Percentiles rank a stretch among this genome's conserved stretches.
These are phyloP conservation scores for Pteria penguin DNA, from an alignment of 2,888 invertebrate species.

Conservation along the genomic window DNA sequence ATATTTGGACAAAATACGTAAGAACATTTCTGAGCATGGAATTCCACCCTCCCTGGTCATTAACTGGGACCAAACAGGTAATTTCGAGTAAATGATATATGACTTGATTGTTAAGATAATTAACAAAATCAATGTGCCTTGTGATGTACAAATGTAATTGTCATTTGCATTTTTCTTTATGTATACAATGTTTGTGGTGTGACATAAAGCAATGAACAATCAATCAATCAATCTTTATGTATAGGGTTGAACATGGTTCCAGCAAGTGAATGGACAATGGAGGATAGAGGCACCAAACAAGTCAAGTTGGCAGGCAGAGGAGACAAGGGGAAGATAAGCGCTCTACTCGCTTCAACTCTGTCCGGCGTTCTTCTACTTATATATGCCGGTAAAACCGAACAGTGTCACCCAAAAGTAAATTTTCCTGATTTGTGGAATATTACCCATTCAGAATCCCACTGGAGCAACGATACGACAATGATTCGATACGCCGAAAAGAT, in stretches of 20 bases:
- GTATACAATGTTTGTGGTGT: no score
- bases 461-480: not conserved
- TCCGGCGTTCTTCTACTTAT: not conserved
- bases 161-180: no score
- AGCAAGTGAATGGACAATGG: not conserved
- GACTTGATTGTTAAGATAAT: no score
- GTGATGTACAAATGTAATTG: no score
- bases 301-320: slow-evolving; percentile 5
- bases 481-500: slow-evolving; percentile 3
- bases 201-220: no score
- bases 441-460: slow-evolving; percentile 1
- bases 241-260: slow-evolving; percentile 6
- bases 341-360: not conserved
- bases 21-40: not conserved
- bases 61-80: not conserved
- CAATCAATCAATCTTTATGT: no score
- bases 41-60: not conserved
- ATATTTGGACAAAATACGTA: not conserved
- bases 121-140: no score
- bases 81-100: no score
- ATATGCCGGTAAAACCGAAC: slow-evolving; percentile 3
- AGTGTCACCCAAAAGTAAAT: no score
- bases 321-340: not conserved
- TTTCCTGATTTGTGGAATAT: slow-evolving; percentile 1
- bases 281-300: slow-evolving; percentile 7